Evolutionary conservation across 2,113 vertebrate genomes (phyloP), one percentile per base, ranked within the genome.

Genomic region (Chaenogobius annularis): DNA sequence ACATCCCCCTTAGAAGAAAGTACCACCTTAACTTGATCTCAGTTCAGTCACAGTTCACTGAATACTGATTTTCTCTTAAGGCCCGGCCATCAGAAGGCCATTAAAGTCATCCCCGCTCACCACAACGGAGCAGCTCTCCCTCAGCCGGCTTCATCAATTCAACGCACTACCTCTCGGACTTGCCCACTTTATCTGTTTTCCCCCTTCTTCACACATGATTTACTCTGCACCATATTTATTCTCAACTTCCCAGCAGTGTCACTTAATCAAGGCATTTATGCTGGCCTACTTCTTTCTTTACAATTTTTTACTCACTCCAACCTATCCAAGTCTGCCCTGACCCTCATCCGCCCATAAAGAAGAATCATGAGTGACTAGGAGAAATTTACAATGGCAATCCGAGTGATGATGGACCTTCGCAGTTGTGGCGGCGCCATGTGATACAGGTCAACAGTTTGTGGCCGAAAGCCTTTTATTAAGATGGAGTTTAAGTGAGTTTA

Each of bases 241-340:
- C 83, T 75, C 76, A 83, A 75, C 67, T 73, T 68, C 17, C 63
- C 79, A 81, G 80, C 84, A 79, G 75, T 55, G 73, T 81, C 73
- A 77, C 81, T 92, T 89, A 75, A 87, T 91, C 90, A 90, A 86
- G 76, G 83, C 50, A 88, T 90, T 89, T 85, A 66, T 73, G 58
- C 70, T 68, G 22, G 68, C 78, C 61, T 75, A 66, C 71, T 80
- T 83, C 55, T 58, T 13, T n/a, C 13, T 50, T 54, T 54, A 54
- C 17, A 20, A 54, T 54, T 26, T 40, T 52, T 44, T 76, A 68
- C 31, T 44, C 72, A 66, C 68, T 59, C 69, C 65, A 63, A 73
- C 69, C 78, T 65, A 52, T 72, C 84, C 79, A 81, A 78, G 76
- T 73, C 69, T 75, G 63, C 66, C 70, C 68, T 88, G 87, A 86